A percentile compares a stretch with the other conserved stretches of the same genome.
Evolutionary conservation across 2,888 invertebrate species (phyloP).

Genomic region (Thymelicus sylvestris): DNA sequence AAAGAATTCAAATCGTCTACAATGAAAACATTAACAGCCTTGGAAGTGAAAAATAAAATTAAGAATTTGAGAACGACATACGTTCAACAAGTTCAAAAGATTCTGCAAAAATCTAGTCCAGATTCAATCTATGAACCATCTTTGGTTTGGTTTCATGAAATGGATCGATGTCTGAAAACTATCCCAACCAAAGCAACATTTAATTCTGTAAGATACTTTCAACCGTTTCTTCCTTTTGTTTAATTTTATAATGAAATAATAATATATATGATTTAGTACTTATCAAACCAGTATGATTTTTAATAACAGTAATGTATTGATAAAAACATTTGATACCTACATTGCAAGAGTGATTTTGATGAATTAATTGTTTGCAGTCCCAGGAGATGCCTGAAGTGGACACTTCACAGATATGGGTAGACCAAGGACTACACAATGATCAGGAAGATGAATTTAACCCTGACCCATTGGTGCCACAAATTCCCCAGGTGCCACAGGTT

Average conservation of each 20-base stretch:
- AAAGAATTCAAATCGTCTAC: conserved; percentile 62
- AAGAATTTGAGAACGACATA: conserved; percentile 80
- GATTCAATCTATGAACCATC: conserved; percentile 69
- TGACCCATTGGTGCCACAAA: conserved; percentile 60
- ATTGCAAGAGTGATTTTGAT: no score
- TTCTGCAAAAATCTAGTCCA: conserved; percentile 68
- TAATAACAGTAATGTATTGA: no score
- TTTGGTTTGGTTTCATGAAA: conserved; percentile 73
- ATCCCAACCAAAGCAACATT: conserved; percentile 55
- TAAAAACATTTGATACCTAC: no score
- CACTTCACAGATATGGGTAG: conserved; percentile 66
- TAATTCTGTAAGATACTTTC: conserved; percentile 48
- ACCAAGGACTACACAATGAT: conserved; percentile 54
- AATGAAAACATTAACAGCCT: conserved; percentile 58
- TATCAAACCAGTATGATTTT: no score
- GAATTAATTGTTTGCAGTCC: conserved; percentile 47
- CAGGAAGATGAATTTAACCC: conserved; percentile 56
- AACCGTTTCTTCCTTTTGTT: no score
- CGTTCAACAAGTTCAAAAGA: conserved; percentile 75
- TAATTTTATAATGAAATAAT: no score
- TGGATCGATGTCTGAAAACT: conserved; percentile 72
- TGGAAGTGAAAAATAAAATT: conserved; percentile 78
- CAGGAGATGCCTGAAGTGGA: conserved; percentile 61
- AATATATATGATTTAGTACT: no score
- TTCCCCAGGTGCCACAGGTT: conserved; percentile 18